Evolutionary conservation across 2,113 vertebrate species (phyloP).

Genomic region (Nothoprocta perdicaria): DNA sequence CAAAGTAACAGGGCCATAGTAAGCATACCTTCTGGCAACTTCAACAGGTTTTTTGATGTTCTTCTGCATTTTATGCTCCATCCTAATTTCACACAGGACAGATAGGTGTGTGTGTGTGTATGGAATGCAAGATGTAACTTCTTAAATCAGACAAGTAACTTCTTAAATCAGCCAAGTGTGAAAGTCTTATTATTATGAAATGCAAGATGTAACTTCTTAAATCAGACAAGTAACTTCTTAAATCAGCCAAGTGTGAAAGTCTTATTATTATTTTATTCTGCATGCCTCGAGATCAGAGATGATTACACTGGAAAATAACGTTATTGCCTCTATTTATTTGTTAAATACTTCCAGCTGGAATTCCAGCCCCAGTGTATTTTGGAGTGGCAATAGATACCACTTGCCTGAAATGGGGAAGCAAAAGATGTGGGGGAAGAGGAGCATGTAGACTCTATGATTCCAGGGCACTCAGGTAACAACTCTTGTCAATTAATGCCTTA

Average conservation of each 20-base stretch:
- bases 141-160: not conserved
- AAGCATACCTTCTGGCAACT: not conserved
- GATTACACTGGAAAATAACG: not conserved
- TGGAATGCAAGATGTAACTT: not conserved
- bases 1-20: not conserved
- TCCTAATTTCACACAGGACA: not conserved
- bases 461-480: conserved; percentile 85
- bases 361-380: conserved; percentile 93
- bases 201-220: accelerated
- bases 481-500: not conserved
- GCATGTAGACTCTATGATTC: conserved; percentile 92
- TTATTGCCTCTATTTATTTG: not conserved
- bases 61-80: not conserved
- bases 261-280: not conserved
- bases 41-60: conserved; percentile 28
- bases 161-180: too few species aligned
- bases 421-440: conserved; percentile 87
- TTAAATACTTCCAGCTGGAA: conserved; percentile 82
- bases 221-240: not conserved
- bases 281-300: not conserved
- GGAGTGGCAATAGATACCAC: conserved; percentile 91
- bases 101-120: not conserved
- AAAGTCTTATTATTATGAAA: not conserved
- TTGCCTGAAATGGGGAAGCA: conserved; percentile 92
- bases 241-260: not conserved